Percentiles rank a stretch among this genome's conserved stretches.
phyloP scores from a whole-genome alignment of 2,888 invertebrate genomes.

The Perdita meconis region DNA sequence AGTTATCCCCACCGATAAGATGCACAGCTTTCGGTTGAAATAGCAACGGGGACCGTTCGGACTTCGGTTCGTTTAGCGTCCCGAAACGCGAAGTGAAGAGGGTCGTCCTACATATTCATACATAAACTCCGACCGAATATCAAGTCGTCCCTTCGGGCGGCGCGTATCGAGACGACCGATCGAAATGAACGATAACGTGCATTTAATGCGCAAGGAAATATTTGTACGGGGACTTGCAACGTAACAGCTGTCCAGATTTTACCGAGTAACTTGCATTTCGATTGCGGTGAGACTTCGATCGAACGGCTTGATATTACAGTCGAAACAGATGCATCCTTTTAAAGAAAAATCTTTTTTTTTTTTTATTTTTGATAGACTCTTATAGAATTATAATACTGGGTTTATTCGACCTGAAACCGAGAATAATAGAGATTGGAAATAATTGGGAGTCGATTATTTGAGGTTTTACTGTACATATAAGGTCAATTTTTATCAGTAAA shows the following conservation, averaged over 20 bases:
- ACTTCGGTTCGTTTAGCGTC: conserved; percentile 47
- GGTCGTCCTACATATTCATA: conserved; percentile 62
- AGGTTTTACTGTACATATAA: too few relatives aligned
- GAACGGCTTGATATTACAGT: too few relatives aligned
- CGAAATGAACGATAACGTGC: conserved; percentile 26
- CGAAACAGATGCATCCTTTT: too few relatives aligned
- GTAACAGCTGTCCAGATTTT: not conserved
- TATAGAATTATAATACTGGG: too few relatives aligned
- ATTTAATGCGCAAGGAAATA: conserved; percentile 32
- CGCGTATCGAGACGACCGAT: conserved; percentile 1
- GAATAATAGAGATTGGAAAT: too few relatives aligned
- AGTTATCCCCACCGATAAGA: conserved; percentile 57
- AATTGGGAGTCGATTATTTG: too few relatives aligned
- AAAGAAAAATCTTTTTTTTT: too few relatives aligned
- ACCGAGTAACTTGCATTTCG: not conserved
- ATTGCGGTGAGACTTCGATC: too few relatives aligned
- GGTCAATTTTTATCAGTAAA: too few relatives aligned
- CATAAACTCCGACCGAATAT: conserved; percentile 43
- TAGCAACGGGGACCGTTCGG: conserved; percentile 45
- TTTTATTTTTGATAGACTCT: too few relatives aligned
- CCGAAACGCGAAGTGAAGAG: conserved; percentile 32
- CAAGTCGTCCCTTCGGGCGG: conserved; percentile 1
- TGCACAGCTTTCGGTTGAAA: conserved; percentile 54
- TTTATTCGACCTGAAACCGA: too few relatives aligned
- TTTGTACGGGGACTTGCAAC: not conserved